Base-by-base conservation (phyloP, 2,797 vertebrate genomes). In the Brotula barbata region DNA sequence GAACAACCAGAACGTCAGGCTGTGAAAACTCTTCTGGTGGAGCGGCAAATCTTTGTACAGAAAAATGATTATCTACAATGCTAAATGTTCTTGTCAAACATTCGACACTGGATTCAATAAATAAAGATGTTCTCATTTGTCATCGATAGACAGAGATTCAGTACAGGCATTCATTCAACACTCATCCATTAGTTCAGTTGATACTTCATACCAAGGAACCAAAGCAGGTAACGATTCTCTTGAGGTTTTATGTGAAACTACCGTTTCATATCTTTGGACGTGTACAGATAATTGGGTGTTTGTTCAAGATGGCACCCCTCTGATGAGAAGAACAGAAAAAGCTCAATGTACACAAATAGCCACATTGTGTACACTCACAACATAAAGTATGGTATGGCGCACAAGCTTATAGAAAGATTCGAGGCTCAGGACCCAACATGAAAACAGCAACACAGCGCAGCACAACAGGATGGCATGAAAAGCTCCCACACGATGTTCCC, bases 391-490 rank as follows among this genome's bases (percentile, higher is more conserved):
- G 68, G 53, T 56, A 78, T 58, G 73, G 33, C 22, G 65, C 58
- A 60, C 53, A 73, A 58, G 40, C 47, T 56, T 58, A 54, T 41
- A 23, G 62, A 36, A 52, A 57, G 57, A 45, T 43, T 71, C 33
- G 20, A 53, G 34, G 58, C 57, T 64, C 42, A 64, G 19, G 48
- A 63, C 51, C 58, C 67, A 61, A 59, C 63, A 64, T 50, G 61
- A 48, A 81, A 62, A 80, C 52, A 56, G 37, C 59, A 56, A 41
- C 59, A 72, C 42, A 68, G 20, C 72, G 63, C 49, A 68, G 60
- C 60, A 75, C 68, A 79, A 49, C 7, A 56, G 49, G 34, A 71
- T 10, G 55, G 69, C 56, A 81, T 74, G 73, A 55, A 57, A 52
- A 76, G 22, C 52, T 68, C 78, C 68, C 56, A 64, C 22, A 34